phyloP scores from a whole-genome alignment of 1,140 invertebrate genomes.

The Thrips palmi region DNA sequence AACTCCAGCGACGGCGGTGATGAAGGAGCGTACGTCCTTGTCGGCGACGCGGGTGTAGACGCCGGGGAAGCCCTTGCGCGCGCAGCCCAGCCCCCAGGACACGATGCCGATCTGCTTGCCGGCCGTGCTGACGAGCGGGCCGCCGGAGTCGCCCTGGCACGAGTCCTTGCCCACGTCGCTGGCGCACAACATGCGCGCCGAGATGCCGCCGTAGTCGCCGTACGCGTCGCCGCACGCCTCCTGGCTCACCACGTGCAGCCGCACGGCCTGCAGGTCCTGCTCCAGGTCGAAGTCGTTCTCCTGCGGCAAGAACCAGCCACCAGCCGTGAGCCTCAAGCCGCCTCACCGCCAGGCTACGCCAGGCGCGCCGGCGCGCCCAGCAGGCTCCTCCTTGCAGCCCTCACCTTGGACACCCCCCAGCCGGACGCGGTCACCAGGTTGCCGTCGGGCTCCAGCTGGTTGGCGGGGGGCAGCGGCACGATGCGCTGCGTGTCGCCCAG shows the following conservation, averaged over 20 bases:
- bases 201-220: neutral
- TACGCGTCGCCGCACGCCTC: neutral
- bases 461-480: neutral
- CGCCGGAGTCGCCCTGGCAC: slow-evolving; percentile 8
- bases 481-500: neutral
- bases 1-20: too few species aligned
- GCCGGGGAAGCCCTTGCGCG: slow-evolving; percentile 46
- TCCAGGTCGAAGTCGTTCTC: too few species aligned
- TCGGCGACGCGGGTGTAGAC: slow-evolving; percentile 55
- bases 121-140: slow-evolving; percentile 5
- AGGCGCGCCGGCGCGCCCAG: too few species aligned
- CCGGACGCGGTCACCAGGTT: slow-evolving; percentile 12
- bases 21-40: too few species aligned
- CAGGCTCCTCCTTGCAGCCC: too few species aligned
- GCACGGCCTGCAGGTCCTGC: neutral
- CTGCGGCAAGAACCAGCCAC: too few species aligned
- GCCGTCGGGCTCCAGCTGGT: neutral
- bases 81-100: slow-evolving; percentile 61
- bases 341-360: too few species aligned
- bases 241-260: neutral
- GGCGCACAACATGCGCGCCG: slow-evolving; percentile 4
- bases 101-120: too few species aligned
- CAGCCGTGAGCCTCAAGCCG: too few species aligned
- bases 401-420: slow-evolving; percentile 9
- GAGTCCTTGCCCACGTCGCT: neutral